phyloP scores from a whole-genome alignment of 2,888 invertebrate genomes.

The Entomobrya proxima region DNA sequence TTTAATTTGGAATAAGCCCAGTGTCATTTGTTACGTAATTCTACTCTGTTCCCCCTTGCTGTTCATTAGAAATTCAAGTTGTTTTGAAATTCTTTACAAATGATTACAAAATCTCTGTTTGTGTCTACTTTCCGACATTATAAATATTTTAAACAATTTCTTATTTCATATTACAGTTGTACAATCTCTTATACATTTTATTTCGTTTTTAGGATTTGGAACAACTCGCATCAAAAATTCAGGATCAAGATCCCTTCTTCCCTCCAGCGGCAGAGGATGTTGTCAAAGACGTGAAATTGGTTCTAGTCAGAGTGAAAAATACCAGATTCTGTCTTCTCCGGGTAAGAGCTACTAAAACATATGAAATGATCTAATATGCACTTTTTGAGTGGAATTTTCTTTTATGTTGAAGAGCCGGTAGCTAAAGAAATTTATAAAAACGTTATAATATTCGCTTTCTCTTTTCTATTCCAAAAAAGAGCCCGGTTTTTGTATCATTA shows the following conservation, averaged over 20 bases:
- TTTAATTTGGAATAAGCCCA: no score
- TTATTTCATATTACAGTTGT: slow-evolving; percentile 4
- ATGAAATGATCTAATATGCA: not conserved
- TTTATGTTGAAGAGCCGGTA: not conserved
- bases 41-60: no score
- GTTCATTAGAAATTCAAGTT: no score
- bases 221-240: slow-evolving; percentile 71
- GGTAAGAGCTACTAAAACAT: slow-evolving; percentile 65
- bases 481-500: not conserved
- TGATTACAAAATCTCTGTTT: not conserved
- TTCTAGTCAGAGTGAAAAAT: slow-evolving; percentile 76
- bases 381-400: not conserved
- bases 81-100: not conserved
- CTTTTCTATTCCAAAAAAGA: not conserved
- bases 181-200: not conserved
- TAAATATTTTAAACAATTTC: slow-evolving; percentile 27
- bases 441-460: slow-evolving; percentile 13
- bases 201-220: slow-evolving; percentile 72
- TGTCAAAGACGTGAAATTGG: slow-evolving; percentile 75
- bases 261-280: slow-evolving; percentile 73
- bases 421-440: slow-evolving; percentile 19
- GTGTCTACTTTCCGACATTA: not conserved
- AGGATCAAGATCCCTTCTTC: slow-evolving; percentile 72
- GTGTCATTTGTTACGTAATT: no score
- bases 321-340: slow-evolving; percentile 74